Evolutionary conservation across 2,888 invertebrate species (phyloP).

Genomic region (Embidobia sp.): DNA sequence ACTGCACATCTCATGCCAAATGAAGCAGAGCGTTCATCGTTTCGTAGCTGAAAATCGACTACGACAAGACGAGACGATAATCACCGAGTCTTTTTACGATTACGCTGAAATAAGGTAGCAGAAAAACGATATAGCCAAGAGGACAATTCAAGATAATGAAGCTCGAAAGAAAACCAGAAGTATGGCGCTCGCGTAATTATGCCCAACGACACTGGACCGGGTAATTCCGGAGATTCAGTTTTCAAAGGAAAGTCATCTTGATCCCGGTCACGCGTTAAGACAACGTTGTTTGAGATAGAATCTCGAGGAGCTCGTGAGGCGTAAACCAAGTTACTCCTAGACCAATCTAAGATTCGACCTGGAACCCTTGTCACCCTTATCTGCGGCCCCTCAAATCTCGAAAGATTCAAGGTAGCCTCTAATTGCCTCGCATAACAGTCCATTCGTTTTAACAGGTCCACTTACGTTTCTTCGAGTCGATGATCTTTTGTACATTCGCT

Average conservation of each 20-base stretch:
- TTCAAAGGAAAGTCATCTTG: constrained; percentile 68
- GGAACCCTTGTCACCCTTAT: constrained; percentile 24
- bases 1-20: too few relatives aligned
- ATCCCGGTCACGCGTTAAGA: constrained; percentile 75
- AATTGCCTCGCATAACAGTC: constrained; percentile 63
- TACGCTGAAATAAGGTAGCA: constrained; percentile 27
- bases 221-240: constrained; percentile 59
- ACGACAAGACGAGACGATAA: constrained; percentile 17
- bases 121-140: constrained; percentile 18
- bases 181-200: constrained; percentile 46
- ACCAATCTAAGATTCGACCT: constrained; percentile 7
- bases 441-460: constrained; percentile 3
- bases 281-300: constrained; percentile 68
- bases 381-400: constrained; percentile 34
- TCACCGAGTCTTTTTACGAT: constrained; percentile 27
- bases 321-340: constrained; percentile 51
- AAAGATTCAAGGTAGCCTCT: constrained; percentile 45
- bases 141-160: constrained; percentile 52
- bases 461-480: background rate
- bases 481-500: background rate
- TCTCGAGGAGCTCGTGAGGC: constrained; percentile 63
- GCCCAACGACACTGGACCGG: constrained; percentile 52
- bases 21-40: constrained; percentile 18
- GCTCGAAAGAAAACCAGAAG: constrained; percentile 33
- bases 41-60: constrained; percentile 21